Evolutionary conservation across 2,797 vertebrate genomes (phyloP).

Genomic region (Ctenopoma kingsleyae): DNA sequence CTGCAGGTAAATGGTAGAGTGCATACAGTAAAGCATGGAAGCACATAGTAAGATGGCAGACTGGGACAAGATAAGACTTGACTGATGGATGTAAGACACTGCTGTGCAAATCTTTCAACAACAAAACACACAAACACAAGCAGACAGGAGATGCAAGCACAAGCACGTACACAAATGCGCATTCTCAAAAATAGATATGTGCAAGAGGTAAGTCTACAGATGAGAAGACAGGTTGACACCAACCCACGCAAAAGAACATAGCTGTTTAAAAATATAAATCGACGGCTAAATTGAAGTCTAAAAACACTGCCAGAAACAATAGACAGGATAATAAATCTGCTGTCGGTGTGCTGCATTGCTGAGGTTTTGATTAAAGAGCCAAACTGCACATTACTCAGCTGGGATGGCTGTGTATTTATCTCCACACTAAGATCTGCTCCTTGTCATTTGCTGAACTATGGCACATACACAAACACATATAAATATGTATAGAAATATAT

Average conservation of each 20-base stretch:
- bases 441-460: constrained; percentile 48
- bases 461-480: not conserved
- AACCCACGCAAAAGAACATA: constrained; percentile 4
- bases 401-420: constrained; percentile 47
- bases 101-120: constrained; percentile 77
- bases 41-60: constrained; percentile 38
- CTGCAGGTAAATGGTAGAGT: not conserved
- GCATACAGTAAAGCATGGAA: constrained; percentile 27
- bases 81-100: constrained; percentile 62
- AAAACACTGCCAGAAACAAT: constrained; percentile 35
- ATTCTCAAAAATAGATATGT: constrained; percentile 18
- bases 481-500: not conserved
- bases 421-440: constrained; percentile 27
- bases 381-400: constrained; percentile 41
- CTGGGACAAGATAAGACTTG: constrained; percentile 69
- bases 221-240: constrained; percentile 14
- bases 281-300: constrained; percentile 1
- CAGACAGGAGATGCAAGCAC: constrained; percentile 49
- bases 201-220: constrained; percentile 9
- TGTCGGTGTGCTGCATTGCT: constrained; percentile 37
- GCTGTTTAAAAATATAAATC: constrained; percentile 26
- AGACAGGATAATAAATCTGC: constrained; percentile 56
- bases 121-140: constrained; percentile 64
- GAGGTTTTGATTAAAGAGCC: constrained; percentile 58
- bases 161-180: constrained; percentile 42